phyloP scores from a whole-genome alignment of 2,888 invertebrate species.

The Eudasyphora cyanicolor region DNA sequence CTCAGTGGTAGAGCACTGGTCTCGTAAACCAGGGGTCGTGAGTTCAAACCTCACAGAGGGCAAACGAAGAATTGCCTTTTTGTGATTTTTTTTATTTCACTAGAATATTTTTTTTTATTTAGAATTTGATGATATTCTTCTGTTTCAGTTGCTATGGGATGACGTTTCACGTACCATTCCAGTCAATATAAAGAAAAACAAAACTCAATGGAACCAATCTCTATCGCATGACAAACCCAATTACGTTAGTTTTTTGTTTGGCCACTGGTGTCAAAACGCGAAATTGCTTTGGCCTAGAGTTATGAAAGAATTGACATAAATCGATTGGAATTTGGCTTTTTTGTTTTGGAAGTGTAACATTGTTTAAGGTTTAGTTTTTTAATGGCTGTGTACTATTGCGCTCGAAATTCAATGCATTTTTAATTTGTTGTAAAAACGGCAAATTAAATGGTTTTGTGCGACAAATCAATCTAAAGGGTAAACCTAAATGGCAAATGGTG shows the following conservation, averaged over 20 bases:
- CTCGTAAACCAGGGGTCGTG: slow-evolving; percentile 78
- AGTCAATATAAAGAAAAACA: neutral
- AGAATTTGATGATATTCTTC: neutral
- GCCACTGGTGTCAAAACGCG: slow-evolving; percentile 7
- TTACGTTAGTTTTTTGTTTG: neutral
- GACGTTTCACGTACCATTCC: neutral
- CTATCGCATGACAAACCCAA: neutral
- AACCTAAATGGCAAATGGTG: neutral
- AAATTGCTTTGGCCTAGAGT: slow-evolving; percentile 30
- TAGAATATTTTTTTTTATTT: neutral
- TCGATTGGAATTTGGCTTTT: slow-evolving; percentile 3
- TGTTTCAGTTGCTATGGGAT: neutral
- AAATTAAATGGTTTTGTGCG: neutral
- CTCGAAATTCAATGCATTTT: slow-evolving; percentile 29
- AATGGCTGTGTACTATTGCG: neutral
- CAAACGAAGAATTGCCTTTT: slow-evolving; percentile 51
- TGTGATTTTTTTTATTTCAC: slow-evolving; percentile 31
- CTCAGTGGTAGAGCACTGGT: slow-evolving; percentile 78
- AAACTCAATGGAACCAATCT: neutral
- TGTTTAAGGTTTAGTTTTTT: slow-evolving; percentile 18
- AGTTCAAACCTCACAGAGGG: slow-evolving; percentile 77
- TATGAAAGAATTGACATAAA: slow-evolving; percentile 3
- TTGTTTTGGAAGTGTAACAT: neutral
- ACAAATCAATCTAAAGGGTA: neutral
- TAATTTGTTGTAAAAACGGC: slow-evolving; percentile 8